These are phyloP conservation scores for Coelogynopora nodosa DNA, from an alignment of 2,888 invertebrate genomes.

Conservation along the genomic window DNA sequence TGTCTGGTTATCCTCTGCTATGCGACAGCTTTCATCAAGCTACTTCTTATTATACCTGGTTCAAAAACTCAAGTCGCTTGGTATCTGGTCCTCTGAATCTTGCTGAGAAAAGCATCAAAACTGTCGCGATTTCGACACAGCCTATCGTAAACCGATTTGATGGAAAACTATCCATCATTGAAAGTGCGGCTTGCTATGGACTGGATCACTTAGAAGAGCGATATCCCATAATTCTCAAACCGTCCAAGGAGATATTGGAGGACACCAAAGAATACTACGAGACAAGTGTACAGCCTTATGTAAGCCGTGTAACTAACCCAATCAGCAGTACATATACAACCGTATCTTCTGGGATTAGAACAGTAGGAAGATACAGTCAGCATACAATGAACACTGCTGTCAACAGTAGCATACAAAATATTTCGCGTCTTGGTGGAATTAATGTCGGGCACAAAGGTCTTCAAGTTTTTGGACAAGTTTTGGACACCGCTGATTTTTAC, in stretches of 20 bases:
- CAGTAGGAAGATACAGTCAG: not conserved
- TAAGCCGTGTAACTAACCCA: not conserved
- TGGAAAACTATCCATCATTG: slow-evolving; percentile 59
- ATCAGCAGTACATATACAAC: not conserved
- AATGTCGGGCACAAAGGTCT: slow-evolving; percentile 47
- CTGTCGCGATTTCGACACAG: slow-evolving; percentile 71
- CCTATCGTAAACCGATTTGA: slow-evolving; percentile 73
- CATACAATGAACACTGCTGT: not conserved
- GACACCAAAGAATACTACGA: not conserved
- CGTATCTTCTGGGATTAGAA: not conserved
- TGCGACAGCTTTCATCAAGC: slow-evolving; percentile 74
- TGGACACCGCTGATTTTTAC: slow-evolving; percentile 70
- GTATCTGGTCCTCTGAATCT: slow-evolving; percentile 56
- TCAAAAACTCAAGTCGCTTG: slow-evolving; percentile 67
- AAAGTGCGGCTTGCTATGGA: slow-evolving; percentile 70
- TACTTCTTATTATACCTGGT: slow-evolving; percentile 71
- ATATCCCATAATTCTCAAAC: slow-evolving; percentile 76
- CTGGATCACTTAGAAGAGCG: slow-evolving; percentile 79
- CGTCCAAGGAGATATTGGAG: slow-evolving; percentile 74
- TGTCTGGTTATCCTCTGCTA: slow-evolving; percentile 77
- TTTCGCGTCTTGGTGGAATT: not conserved
- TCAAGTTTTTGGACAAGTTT: slow-evolving; percentile 67
- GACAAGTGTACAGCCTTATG: not conserved
- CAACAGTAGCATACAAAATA: not conserved
- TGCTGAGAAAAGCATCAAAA: slow-evolving; percentile 68